A percentile compares a stretch with the other conserved stretches of the same genome.
Evolutionary conservation across 2,113 vertebrate genomes (phyloP).

Genomic region (Neoarius graeffei): DNA sequence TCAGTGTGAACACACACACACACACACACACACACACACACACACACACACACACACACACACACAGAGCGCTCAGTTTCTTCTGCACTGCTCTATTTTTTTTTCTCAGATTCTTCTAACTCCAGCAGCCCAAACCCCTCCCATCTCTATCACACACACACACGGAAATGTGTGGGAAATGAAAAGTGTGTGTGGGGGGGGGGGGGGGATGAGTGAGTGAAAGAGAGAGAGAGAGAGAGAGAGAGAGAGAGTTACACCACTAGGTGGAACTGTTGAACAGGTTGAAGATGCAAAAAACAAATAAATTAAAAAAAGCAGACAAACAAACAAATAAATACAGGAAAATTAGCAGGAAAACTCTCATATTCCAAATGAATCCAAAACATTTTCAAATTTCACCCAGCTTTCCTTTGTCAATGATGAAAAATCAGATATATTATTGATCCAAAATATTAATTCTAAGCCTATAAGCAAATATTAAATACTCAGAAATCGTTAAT

Average conservation of each 20-base stretch:
- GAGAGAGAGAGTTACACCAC: constrained; percentile 11
- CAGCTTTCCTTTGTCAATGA: not conserved
- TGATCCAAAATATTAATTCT: not conserved
- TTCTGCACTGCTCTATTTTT: not conserved
- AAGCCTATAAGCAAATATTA: not conserved
- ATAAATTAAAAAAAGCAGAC: not conserved
- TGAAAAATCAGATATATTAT: not conserved
- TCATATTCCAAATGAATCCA: not conserved
- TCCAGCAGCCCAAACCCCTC: not conserved
- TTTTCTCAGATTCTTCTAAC: not conserved
- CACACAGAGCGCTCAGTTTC: not conserved
- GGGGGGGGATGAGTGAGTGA: not conserved
- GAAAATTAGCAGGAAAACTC: not conserved
- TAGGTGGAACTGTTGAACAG: constrained; percentile 29
- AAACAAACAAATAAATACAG: not conserved
- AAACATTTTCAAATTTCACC: not conserved
- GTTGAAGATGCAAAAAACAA: not conserved
- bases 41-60: not conserved
- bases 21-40: not conserved
- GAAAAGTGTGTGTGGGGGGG: not conserved
- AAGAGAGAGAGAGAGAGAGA: constrained; percentile 10
- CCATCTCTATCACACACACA: not conserved
- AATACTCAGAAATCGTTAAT: not conserved
- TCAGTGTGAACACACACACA: not conserved
- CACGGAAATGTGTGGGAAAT: not conserved